Percentiles rank a stretch among this genome's conserved stretches.
phyloP scores from a whole-genome alignment of 2,797 vertebrate genomes.

The Emydoidea blandingii region DNA sequence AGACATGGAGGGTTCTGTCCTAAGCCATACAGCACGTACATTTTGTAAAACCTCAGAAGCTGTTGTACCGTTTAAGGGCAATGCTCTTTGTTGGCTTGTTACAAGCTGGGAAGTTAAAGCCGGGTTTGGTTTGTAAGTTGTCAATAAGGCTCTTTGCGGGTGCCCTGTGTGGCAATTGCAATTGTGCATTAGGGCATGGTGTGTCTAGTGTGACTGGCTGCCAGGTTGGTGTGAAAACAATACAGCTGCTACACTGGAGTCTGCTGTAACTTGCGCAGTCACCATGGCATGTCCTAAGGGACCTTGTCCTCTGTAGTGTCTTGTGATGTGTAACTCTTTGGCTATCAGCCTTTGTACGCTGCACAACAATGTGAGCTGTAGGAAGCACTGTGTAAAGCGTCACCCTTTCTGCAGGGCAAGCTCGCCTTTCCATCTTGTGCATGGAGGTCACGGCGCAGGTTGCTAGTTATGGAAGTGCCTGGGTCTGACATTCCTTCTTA shows the following conservation, averaged over 20 bases:
- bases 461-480: background rate
- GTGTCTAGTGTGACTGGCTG: background rate
- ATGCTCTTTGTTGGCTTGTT: background rate
- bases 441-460: background rate
- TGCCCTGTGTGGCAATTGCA: background rate
- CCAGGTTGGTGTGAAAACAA: background rate
- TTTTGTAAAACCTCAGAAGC: accelerated
- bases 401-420: background rate
- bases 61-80: accelerated
- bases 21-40: accelerated
- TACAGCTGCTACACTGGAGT: background rate
- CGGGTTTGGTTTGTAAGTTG: background rate
- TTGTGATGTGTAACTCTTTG: no score
- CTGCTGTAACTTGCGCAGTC: background rate
- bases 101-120: background rate
- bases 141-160: background rate
- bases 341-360: background rate
- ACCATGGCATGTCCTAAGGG: no score
- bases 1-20: background rate
- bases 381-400: background rate
- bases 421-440: background rate
- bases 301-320: no score
- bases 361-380: background rate
- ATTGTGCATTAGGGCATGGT: no score
- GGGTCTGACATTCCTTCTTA: background rate